Evolutionary conservation across 2,113 vertebrate species (phyloP).

Genomic region (Machaerirhynchus nigripectus): DNA sequence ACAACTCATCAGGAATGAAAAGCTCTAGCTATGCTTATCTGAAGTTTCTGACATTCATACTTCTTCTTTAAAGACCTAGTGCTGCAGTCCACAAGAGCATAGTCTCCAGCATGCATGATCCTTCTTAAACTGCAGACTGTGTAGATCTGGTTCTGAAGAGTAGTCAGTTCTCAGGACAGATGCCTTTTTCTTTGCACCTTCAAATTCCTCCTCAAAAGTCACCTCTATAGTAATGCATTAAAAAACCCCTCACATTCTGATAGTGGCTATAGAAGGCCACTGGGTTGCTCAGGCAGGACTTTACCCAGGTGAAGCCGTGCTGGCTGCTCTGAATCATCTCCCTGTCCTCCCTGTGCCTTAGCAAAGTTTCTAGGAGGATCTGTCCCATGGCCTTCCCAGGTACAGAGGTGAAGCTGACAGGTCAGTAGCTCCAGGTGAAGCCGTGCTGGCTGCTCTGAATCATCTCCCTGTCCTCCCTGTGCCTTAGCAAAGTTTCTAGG

Average conservation of each 20-base stretch:
- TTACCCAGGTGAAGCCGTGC: neutral
- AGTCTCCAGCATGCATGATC: neutral
- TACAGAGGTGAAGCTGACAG: neutral
- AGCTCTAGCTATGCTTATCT: neutral
- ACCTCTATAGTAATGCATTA: neutral
- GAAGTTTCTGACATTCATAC: neutral
- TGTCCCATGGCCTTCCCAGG: neutral
- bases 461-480: neutral
- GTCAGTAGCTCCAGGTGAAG: neutral
- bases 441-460: neutral
- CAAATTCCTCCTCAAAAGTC: neutral
- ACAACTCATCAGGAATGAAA: neutral
- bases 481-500: neutral
- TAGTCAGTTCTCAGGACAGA: neutral
- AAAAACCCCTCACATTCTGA: fast-evolving
- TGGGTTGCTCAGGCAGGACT: neutral
- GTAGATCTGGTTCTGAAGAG: neutral
- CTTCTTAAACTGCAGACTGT: neutral
- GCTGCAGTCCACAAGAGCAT: neutral
- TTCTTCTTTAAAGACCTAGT: neutral
- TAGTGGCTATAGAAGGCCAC: neutral
- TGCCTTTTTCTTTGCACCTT: neutral
- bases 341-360: neutral
- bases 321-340: neutral
- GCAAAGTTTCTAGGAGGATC: neutral